Conservation (phyloP, 2,113 vertebrate genomes). For the Pelecanoides urinatrix region DNA sequence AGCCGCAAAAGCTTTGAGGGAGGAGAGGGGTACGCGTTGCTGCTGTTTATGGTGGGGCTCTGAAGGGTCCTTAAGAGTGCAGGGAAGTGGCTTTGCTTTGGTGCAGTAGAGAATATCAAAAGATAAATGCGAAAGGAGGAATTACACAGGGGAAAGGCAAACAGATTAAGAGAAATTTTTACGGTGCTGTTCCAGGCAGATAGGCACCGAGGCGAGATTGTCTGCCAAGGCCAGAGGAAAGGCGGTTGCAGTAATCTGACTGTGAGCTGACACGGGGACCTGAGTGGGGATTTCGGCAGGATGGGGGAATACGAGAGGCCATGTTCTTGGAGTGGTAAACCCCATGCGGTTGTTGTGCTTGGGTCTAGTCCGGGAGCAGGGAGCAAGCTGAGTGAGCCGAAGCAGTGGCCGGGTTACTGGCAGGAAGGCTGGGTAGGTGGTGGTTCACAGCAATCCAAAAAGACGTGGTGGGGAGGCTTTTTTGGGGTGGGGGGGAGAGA, state of each 20-base stretch:
- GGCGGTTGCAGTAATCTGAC: neutral
- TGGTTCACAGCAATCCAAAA: neutral
- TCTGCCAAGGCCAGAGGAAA: neutral
- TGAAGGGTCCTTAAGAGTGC: neutral
- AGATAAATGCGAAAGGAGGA: neutral
- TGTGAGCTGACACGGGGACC: neutral
- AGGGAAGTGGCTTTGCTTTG: neutral
- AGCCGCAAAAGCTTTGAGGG: neutral
- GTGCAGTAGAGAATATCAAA: neutral
- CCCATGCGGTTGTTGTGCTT: accelerated
- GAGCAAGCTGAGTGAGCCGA: accelerated
- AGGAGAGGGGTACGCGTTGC: neutral
- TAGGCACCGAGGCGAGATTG: accelerated
- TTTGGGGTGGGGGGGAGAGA: neutral
- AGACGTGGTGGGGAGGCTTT: accelerated
- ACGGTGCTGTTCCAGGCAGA: neutral
- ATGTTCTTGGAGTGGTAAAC: neutral
- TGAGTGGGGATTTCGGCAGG: neutral
- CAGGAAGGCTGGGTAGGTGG: neutral
- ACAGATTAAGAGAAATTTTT: neutral
- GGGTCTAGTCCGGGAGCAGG: neutral
- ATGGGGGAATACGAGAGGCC: neutral
- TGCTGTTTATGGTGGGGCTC: neutral
- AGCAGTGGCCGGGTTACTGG: neutral
- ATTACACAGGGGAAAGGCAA: neutral